Evolutionary conservation across 2,113 vertebrate genomes (phyloP), one percentile per base, ranked within the genome.

Genomic region (Nesoenas mayeri): DNA sequence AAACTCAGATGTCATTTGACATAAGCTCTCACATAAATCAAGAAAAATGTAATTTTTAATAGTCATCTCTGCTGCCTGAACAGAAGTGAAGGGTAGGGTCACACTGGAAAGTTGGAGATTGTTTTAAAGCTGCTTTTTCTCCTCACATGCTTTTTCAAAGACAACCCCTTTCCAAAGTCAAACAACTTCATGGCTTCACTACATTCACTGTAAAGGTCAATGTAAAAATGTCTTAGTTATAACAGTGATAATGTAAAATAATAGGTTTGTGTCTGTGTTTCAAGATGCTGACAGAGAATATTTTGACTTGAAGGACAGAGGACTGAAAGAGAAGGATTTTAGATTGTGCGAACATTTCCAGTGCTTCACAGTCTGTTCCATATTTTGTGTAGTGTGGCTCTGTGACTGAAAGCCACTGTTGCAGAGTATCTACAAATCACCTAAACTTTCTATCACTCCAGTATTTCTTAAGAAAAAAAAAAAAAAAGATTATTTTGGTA

Each of bases 21-120:
- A 91, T 79, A 56, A 96, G 24, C 40, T 85, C 34, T 94, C 61
- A 54, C 50, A 79, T 93, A 89, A 85, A 92, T 96, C 74, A 95
- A 70, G 64, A 73, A 85, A 79, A 92, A 80, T 56, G 13, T 71
- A 29, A 28, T 67, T 92, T 87, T 67, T 58, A 60, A 90, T 77
- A 86, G 62, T 50, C 62, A n/a, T 85, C 90, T 83, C 75, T 95
- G 58, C 47, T 95, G 34, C 34, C 36, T 79, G 70, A 72, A 53
- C 29, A 72, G 80, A 94, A 80, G 14, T 42, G 62, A 79, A 73
- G 15, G 22, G 69, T 69, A 73, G 34, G 61, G 47, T 88, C 74
- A 47, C 42, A 51, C 3, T 14, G 22, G 12, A 64, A 93, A 50
- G 26, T 5, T 81, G 40, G 29, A 95, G 79, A 70, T 87, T 20